Evolutionary conservation across 2,888 invertebrate genomes (phyloP), one percentile per base, ranked within the genome.

Genomic region (Pollenia griseotomentosa): DNA sequence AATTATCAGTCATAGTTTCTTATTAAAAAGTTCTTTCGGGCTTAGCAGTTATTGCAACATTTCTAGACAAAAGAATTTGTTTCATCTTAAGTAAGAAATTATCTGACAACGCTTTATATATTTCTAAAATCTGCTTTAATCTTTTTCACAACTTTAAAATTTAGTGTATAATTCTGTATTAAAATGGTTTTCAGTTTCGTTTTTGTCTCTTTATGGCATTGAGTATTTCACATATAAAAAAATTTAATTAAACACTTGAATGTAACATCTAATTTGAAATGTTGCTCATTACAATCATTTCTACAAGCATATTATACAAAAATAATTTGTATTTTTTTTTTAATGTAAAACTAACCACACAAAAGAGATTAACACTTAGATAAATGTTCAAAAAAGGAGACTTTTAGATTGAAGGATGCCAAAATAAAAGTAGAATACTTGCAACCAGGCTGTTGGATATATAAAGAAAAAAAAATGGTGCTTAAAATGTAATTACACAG

Each of bases 331-430:
- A 63, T 48, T 16, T 65, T 59, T 7, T 8, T 16, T 75, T 42
- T 16, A 11, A 53, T 75, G 14, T 75, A 73, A 75, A 83, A 53
- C 8, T 33, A 71, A 79, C 86, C 79, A 48, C 79, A 83, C 23
- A 87, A 66, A 75, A 81, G 71, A 80, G 66, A 81, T 83, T 84
- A 87, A 81, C 86, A 87, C 80, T 84, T 81, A 81, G 42, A 77
- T 73, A 84, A 81, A 68, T 73, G 71, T 71, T 11, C 9, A 23
- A 78, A 71, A 71, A 66, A 48, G 9, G 48, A 33, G 5, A 66
- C 42, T 57, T 70, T 75, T 19, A 33, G 61, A 46, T 77, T 77
- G 75, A 83, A 77, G 66, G 65, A 63, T 85, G 57, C 70, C 65
- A 66, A 80, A 83, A 77, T 66, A 46, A 57, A 75, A 75, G 40